A percentile compares a stretch with the other conserved stretches of the same genome.
Evolutionary conservation across 1,140 invertebrate species (phyloP).

Genomic region (Mya arenaria): DNA sequence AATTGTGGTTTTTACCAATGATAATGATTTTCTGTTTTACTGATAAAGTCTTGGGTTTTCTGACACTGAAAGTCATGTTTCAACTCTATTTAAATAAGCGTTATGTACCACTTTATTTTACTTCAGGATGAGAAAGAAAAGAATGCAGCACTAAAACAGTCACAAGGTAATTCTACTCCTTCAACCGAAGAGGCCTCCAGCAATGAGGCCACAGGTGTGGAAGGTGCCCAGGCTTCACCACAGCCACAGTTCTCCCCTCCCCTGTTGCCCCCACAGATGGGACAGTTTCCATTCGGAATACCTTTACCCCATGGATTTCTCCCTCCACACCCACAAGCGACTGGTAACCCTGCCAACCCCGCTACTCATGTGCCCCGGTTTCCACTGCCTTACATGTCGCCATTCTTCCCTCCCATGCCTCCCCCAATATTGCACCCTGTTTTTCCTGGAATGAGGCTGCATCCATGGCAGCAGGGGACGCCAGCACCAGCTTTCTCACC

Average conservation of each 20-base stretch:
- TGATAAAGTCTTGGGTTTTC: too few species aligned
- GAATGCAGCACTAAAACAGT: constrained; percentile 40
- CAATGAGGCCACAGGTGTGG: neutral
- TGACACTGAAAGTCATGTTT: too few species aligned
- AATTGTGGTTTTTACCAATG: too few species aligned
- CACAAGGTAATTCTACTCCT: neutral
- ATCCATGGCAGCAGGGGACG: constrained; percentile 33
- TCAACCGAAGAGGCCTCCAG: too few species aligned
- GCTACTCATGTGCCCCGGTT: constrained; percentile 50
- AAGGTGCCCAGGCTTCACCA: neutral
- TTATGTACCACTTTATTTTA: too few species aligned
- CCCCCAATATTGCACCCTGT: constrained; percentile 30
- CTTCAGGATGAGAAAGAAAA: constrained; percentile 60
- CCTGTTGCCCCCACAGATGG: constrained; percentile 10
- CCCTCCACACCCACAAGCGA: neutral
- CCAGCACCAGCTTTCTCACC: neutral
- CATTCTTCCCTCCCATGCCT: constrained; percentile 32
- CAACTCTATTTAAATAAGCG: too few species aligned
- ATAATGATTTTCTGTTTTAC: too few species aligned
- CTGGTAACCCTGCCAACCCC: too few species aligned
- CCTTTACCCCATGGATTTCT: constrained; percentile 36
- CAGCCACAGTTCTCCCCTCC: neutral
- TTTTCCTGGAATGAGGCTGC: constrained; percentile 19
- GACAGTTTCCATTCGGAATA: constrained; percentile 43
- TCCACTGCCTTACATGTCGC: constrained; percentile 49